Evolutionary conservation across 1,140 invertebrate genomes (phyloP), one percentile per base, ranked within the genome.

Genomic region (Reticulitermes speratus): DNA sequence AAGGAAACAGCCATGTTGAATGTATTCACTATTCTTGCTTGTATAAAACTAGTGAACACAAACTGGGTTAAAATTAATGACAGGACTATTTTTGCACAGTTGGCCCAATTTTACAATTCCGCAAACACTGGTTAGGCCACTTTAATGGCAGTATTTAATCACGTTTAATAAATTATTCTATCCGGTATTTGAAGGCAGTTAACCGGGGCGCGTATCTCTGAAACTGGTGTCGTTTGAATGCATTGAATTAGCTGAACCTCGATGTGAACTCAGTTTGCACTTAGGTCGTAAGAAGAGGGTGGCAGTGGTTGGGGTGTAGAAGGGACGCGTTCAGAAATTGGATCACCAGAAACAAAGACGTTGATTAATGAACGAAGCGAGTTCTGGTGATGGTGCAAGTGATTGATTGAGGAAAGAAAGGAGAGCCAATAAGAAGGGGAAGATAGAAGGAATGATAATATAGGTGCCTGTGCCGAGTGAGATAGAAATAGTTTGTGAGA

Each of bases 331-430:
- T 52, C 83, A 45, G 45, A n/a, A 84, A 84, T 84, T 84, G 83
- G 83, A 84, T 84, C 83, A 84, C 83, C 48, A 52, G 83, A 84
- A 84, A 84, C 83, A 84, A 84, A 84, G 83, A 84, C 83, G 83
- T 84, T 84, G 83, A 84, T 84, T 84, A 84, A 84, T 84, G 83
- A 59, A 52, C 44, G 83, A 52, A 75, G 65, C 3, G 59, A 52
- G 48, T 84, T 84, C 83, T 30, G 45, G 44, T 84, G 83, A 84
- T 84, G 52, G 83, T 52, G 45, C 48, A 45, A 30, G 83, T 84
- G 83, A 84, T 84, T 84, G 83, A 84, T 84, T 52, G 83, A 45
- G 45, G 52, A 52, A 84, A 52, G 52, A 52, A 84, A 52, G 82
- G 82, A 45, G 82, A 83, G 82, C 44, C 82, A 48, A 44, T 48